Evolutionary conservation across 2,888 invertebrate genomes (phyloP), one percentile per base, ranked within the genome.

Genomic region (Pristionchus mayeri): DNA sequence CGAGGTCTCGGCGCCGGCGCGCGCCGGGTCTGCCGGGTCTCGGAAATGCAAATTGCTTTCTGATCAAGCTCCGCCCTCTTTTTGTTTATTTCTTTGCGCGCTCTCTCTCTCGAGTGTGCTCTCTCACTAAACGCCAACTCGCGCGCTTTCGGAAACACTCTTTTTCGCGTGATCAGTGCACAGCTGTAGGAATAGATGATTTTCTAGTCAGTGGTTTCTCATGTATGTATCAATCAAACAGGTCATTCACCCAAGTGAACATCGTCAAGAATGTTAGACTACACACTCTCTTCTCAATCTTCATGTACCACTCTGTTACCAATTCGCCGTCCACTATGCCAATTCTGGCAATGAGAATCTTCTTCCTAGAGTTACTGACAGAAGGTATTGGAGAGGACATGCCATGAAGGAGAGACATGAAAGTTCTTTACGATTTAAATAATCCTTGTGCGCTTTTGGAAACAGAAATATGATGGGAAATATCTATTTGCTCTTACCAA

Each of bases 311-410:
- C 54, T 79, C 79, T 79, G 79, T 37, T 79, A 54, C n/a, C 79
- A 79, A 54, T 54, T 54, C 79, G 79, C 79, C 34, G 54, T 79
- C 37, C 79, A 54, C 37, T 52, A 79, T 13, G 79, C 79, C n/a
- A 37, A 54, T 48, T 13, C 34, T 27, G 34, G 79, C 11, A 16
- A 24, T 9, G 40, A 71, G 67, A 79, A 52, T 18, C 52, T 54
- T n/a, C 52, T 79, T n/a, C 79, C 79, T 4, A 54, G 54, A 44
- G 21, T 52, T 13, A 18, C 54, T 34, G 79, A 79, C 21, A 30
- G 54, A 30, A 54, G 79, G 34, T 54, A 52, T 16, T 79, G 79
- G 79, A 79, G 79, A 24, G 79, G 79, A 52, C 79, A 79, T 24
- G 54, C 37, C 16, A 79, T 79, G 54, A 37, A 54, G 30, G 54